phyloP scores from a whole-genome alignment of 2,113 vertebrate species.

The Periophthalmus modestus region DNA sequence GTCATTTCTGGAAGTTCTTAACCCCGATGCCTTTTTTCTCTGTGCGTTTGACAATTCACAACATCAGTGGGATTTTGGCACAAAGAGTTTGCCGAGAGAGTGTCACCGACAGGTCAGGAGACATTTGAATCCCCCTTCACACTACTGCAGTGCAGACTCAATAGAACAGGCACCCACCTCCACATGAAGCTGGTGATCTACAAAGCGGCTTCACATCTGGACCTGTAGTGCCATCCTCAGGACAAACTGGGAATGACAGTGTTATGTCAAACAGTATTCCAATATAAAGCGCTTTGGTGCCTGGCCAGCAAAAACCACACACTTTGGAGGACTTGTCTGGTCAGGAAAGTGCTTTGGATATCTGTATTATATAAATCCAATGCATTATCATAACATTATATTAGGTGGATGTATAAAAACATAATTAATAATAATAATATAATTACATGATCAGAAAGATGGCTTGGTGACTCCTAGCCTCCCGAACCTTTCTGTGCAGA shows the following conservation, averaged over 20 bases:
- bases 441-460: too few relatives aligned
- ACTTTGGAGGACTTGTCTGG: too few relatives aligned
- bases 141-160: constrained; percentile 26
- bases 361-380: too few relatives aligned
- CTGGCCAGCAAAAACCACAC: too few relatives aligned
- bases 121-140: constrained; percentile 56
- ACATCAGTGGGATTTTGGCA: constrained; percentile 53
- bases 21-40: constrained; percentile 40
- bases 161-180: constrained; percentile 43
- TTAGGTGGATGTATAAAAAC: too few relatives aligned
- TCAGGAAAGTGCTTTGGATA: too few relatives aligned
- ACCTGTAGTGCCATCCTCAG: constrained; percentile 52
- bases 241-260: not conserved
- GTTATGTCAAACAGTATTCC: not conserved
- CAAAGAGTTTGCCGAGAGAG: constrained; percentile 37
- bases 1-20: constrained; percentile 54
- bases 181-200: constrained; percentile 22
- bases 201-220: constrained; percentile 10
- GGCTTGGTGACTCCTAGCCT: too few relatives aligned
- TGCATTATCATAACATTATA: too few relatives aligned
- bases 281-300: not conserved
- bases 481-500: too few relatives aligned
- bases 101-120: constrained; percentile 59
- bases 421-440: too few relatives aligned
- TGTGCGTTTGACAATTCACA: constrained; percentile 35